Evolutionary conservation across 1,140 invertebrate species (phyloP).

Genomic region (Lasaia peninsularis): DNA sequence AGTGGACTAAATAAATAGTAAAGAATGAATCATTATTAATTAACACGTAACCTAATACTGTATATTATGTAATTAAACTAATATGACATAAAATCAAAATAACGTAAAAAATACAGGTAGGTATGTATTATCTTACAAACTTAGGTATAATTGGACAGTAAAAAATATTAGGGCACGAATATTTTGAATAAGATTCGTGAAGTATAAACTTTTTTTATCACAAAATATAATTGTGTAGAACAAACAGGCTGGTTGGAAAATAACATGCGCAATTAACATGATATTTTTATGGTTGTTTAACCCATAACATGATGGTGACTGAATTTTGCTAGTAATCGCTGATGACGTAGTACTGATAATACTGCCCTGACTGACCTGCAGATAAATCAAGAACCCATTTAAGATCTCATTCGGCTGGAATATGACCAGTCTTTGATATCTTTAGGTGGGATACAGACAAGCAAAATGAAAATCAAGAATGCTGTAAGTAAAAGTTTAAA

Average conservation of each 20-base stretch:
- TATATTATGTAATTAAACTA: too few species aligned
- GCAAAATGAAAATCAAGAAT: constrained; percentile 28
- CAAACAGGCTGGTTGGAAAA: background rate
- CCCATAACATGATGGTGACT: background rate
- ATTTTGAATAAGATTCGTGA: too few species aligned
- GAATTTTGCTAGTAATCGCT: background rate
- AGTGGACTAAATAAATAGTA: too few species aligned
- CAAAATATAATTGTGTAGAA: too few species aligned
- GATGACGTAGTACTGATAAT: background rate
- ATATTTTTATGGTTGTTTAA: background rate
- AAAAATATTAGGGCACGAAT: too few species aligned
- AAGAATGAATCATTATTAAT: too few species aligned
- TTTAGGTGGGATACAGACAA: constrained; percentile 9
- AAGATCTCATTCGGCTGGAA: constrained; percentile 13
- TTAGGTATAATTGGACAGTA: too few species aligned
- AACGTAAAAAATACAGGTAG: too few species aligned
- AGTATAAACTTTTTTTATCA: too few species aligned
- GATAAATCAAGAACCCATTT: constrained; percentile 16
- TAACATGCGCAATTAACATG: background rate
- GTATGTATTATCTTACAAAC: too few species aligned
- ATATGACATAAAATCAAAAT: too few species aligned
- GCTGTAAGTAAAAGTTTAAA: constrained; percentile 20
- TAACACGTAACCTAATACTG: too few species aligned
- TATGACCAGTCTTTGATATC: constrained; percentile 9
- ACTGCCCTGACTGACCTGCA: constrained; percentile 2